A percentile compares a stretch with the other conserved stretches of the same genome.
phyloP scores from a whole-genome alignment of 2,113 vertebrate genomes.

The Prinia subflava region DNA sequence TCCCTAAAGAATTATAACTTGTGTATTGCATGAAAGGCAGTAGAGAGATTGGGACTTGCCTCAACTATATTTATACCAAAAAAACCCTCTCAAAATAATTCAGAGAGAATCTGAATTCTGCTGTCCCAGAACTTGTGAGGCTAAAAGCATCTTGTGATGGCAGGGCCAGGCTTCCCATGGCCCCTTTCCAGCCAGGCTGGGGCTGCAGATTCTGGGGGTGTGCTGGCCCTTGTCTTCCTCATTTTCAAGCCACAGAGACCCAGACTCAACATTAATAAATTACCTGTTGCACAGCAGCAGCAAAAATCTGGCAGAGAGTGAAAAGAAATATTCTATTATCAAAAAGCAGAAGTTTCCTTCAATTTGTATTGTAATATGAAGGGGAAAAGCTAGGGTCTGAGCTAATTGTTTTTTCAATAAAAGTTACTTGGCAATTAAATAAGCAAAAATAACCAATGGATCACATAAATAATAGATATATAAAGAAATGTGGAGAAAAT shows the following conservation, averaged over 20 bases:
- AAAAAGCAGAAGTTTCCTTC: background rate
- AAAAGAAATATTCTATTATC: background rate
- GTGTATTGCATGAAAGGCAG: background rate
- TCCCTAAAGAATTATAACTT: background rate
- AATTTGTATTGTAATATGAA: background rate
- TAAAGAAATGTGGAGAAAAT: background rate
- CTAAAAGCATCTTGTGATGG: background rate
- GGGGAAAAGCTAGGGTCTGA: background rate
- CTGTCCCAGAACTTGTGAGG: background rate
- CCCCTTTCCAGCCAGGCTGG: background rate
- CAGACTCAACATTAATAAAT: background rate
- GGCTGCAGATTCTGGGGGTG: background rate
- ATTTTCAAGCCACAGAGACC: background rate
- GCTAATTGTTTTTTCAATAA: background rate
- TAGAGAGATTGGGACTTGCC: background rate
- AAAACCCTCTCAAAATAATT: background rate
- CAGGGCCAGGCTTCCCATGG: background rate
- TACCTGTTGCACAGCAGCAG: accelerated
- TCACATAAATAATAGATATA: background rate
- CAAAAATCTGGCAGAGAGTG: background rate
- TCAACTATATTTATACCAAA: background rate
- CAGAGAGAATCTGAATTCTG: background rate
- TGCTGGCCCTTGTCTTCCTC: background rate
- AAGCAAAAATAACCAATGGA: background rate
- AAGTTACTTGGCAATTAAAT: background rate